Percentiles rank a stretch among this genome's conserved stretches.
phyloP scores from a whole-genome alignment of 2,888 invertebrate genomes.

The Latheticus oryzae region DNA sequence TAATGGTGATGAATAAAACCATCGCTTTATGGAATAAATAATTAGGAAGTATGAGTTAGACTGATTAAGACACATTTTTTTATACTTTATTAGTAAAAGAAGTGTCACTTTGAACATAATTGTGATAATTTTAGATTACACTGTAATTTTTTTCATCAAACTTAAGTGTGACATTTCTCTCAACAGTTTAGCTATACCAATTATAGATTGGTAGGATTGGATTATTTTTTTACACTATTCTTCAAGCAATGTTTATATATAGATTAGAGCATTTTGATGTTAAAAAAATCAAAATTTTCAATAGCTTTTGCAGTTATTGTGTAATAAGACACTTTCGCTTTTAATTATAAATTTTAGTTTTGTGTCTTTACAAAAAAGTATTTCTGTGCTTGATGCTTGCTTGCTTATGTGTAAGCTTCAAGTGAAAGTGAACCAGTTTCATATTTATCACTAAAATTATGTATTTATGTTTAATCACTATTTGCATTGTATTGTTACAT shows the following conservation, averaged over 20 bases:
- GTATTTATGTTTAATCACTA: slow-evolving; percentile 26
- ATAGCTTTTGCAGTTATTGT: neutral
- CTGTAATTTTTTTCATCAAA: too few species aligned
- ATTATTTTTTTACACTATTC: too few species aligned
- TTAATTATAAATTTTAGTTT: slow-evolving; percentile 3
- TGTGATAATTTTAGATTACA: too few species aligned
- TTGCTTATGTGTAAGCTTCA: slow-evolving; percentile 37
- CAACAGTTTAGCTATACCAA: too few species aligned
- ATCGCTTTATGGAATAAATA: too few species aligned
- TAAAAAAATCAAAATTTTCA: neutral
- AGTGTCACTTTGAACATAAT: too few species aligned
- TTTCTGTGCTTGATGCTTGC: slow-evolving; percentile 30
- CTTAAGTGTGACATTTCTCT: too few species aligned
- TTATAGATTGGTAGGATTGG: too few species aligned
- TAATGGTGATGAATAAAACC: slow-evolving; percentile 27
- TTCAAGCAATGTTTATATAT: too few species aligned
- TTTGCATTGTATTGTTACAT: slow-evolving; percentile 32
- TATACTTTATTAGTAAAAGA: too few species aligned
- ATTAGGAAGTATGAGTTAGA: too few species aligned
- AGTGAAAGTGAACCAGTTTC: slow-evolving; percentile 19
- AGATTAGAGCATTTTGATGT: neutral
- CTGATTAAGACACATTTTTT: too few species aligned
- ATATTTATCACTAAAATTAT: slow-evolving; percentile 12
- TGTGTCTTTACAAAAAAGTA: slow-evolving; percentile 12
- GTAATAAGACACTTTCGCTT: slow-evolving; percentile 8